phyloP scores from a whole-genome alignment of 1,140 invertebrate genomes.

The Ceratina australensis region DNA sequence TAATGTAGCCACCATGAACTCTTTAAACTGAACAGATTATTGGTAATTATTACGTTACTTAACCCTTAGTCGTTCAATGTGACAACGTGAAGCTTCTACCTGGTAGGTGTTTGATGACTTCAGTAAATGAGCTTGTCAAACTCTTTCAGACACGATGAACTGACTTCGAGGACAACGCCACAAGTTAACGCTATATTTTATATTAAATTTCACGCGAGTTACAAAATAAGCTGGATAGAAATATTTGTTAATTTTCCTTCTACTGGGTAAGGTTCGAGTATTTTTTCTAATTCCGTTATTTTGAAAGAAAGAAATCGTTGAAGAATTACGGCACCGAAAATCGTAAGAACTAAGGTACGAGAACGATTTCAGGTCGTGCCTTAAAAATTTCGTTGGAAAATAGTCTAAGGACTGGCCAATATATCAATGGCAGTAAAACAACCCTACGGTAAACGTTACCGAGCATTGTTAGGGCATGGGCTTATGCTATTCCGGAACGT shows the following conservation, averaged over 20 bases:
- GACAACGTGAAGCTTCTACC: slow-evolving; percentile 53
- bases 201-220: too few relatives aligned
- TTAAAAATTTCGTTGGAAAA: slow-evolving; percentile 51
- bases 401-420: slow-evolving; percentile 23
- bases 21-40: slow-evolving; percentile 54
- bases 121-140: slow-evolving; percentile 41
- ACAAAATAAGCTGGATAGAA: too few relatives aligned
- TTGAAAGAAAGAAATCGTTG: not conserved
- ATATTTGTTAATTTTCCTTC: too few relatives aligned
- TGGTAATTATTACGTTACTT: slow-evolving; percentile 58
- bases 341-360: not conserved
- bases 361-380: not conserved
- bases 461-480: slow-evolving; percentile 2
- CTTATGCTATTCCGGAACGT: not conserved
- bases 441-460: not conserved
- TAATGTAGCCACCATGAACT: not conserved
- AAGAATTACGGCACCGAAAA: not conserved
- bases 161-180: too few relatives aligned
- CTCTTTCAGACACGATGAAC: slow-evolving; percentile 34
- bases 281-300: too few relatives aligned
- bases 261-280: too few relatives aligned
- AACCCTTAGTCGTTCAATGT: slow-evolving; percentile 45
- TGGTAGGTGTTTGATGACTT: slow-evolving; percentile 18
- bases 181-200: too few relatives aligned
- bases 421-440: slow-evolving; percentile 52